These are phyloP conservation scores for Tinamus major DNA, from an alignment of 2,797 vertebrate genomes.

Conservation along the genomic window DNA sequence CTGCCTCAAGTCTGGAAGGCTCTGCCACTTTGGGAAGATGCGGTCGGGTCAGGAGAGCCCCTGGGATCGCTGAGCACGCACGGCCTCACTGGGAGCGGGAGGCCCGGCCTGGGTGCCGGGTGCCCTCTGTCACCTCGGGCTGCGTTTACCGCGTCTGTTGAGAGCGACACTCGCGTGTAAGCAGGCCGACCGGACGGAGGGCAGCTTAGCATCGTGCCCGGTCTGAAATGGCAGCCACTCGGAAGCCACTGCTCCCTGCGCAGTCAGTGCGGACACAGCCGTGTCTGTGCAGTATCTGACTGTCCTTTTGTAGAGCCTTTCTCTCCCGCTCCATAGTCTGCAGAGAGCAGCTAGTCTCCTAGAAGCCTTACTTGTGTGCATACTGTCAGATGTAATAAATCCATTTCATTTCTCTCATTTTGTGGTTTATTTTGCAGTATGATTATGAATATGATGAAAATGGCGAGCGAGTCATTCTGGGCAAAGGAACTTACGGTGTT, in stretches of 20 bases:
- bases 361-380: neutral
- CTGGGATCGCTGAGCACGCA: no score
- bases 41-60: neutral
- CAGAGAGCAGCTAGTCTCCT: neutral
- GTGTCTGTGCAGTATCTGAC: accelerated
- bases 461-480: constrained; percentile 91
- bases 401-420: neutral
- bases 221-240: neutral
- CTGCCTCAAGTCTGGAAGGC: neutral
- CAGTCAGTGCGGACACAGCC: neutral
- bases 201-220: accelerated
- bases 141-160: neutral
- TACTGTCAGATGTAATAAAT: neutral
- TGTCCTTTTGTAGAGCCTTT: neutral
- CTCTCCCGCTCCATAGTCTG: neutral
- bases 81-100: neutral
- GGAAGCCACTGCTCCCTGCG: neutral
- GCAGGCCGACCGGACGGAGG: accelerated
- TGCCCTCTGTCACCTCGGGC: constrained; percentile 23
- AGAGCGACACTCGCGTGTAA: accelerated
- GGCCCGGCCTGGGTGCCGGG: neutral
- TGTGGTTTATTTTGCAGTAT: constrained; percentile 83
- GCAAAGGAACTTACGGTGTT: constrained; percentile 95
- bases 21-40: neutral
- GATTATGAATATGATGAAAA: constrained; percentile 98